Base-by-base conservation (phyloP, 2,797 vertebrate species). In the Euphonia xanthogaster region DNA sequence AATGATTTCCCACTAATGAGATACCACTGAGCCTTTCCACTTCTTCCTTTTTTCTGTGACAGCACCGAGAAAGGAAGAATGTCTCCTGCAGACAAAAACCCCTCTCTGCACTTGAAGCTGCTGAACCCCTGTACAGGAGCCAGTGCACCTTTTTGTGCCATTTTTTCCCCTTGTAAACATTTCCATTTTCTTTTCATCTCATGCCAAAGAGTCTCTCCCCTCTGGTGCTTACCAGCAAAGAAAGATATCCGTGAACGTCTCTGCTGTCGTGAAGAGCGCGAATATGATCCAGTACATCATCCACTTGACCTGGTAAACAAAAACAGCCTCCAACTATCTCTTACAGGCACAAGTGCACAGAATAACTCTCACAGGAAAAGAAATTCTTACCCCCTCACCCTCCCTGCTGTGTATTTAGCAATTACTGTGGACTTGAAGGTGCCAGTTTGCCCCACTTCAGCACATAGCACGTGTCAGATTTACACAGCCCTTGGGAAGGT, bases 251-350 rank as follows among this genome's bases (percentile, higher is more conserved):
- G 99, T 99, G 97, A 99, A 99, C 0, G 99, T 99, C 98, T 99
- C 99, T 97, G 98, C 98, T 88, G 99, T 98, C 5, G 98, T 99
- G 96, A 99, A 99, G 53, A 99, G 98, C 6, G 99, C 99, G 94
- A 99, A 99, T 99, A 99, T 99, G 92, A 99, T 99, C 99, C 99
- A 99, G 97, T 99, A 99, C 99, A 99, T 99, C 99, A 99, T 99
- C 99, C 99, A 99, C 98, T 99, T 99, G 76, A 99, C 99, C 99
- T 99, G 97, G 84, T 7, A 89, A 88, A 94, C 95, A 82, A 91
- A 88, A 89, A 93, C 57, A 70, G 58, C 1, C 66, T 94, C 18
- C 7, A 61, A 45, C 51, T 23, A 4, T 25, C 33, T 92, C 30
- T 57, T 48, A 73, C 22, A 93, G 53, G 23, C 31, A 89, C 30